Evolutionary conservation across 2,888 invertebrate genomes (phyloP).

Genomic region (Lepidochitona cinerea): DNA sequence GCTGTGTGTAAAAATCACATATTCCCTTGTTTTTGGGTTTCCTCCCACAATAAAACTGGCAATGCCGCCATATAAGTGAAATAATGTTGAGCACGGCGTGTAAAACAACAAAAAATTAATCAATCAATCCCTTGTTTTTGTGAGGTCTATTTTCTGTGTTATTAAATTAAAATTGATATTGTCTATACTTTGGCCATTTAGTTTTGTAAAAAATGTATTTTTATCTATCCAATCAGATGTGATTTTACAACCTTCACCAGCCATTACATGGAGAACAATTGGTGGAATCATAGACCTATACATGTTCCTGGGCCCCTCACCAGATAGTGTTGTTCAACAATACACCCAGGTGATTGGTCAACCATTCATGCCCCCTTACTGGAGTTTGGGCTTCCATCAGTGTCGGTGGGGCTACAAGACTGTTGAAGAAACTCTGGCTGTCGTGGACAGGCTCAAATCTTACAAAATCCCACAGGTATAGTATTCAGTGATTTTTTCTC

Average conservation of each 20-base stretch:
- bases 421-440: slow-evolving; percentile 42
- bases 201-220: too few relatives aligned
- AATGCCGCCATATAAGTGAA: too few relatives aligned
- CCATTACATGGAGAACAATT: slow-evolving; percentile 83
- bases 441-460: slow-evolving; percentile 40
- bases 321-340: slow-evolving; percentile 72
- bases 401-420: slow-evolving; percentile 76
- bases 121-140: too few relatives aligned
- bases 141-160: too few relatives aligned
- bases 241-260: slow-evolving; percentile 77
- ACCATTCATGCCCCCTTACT: slow-evolving; percentile 73
- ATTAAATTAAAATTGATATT: too few relatives aligned
- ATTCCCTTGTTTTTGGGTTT: too few relatives aligned
- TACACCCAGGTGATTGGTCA: slow-evolving; percentile 54
- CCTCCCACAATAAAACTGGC: too few relatives aligned
- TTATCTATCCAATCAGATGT: slow-evolving; percentile 47
- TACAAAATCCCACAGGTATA: slow-evolving; percentile 53
- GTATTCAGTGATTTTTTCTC: too few relatives aligned
- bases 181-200: too few relatives aligned
- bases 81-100: too few relatives aligned
- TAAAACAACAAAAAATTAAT: too few relatives aligned
- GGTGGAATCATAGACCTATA: slow-evolving; percentile 86
- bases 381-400: slow-evolving; percentile 89
- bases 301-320: slow-evolving; percentile 82
- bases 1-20: too few relatives aligned